Evolutionary conservation across 1,140 invertebrate genomes (phyloP), one percentile per base, ranked within the genome.

Genomic region (Coelopa frigida): DNA sequence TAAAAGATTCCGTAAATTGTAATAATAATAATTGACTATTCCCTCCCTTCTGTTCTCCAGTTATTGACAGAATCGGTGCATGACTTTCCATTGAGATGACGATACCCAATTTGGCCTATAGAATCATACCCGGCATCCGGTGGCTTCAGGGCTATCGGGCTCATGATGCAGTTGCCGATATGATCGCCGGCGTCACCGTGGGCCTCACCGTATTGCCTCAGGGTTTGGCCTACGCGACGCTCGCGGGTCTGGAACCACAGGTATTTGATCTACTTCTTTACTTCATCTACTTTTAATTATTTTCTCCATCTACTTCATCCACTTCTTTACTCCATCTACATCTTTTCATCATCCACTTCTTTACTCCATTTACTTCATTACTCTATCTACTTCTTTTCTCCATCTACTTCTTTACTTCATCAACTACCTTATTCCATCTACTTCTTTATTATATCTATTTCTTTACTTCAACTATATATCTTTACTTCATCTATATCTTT

Each of bases 131-230:
- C 3, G 80, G 84, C 36, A 33, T 80, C 0, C 73, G 73, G 50
- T 89, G 86, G 85, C 66, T 84, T 10, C 79, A 82, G 2, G 74
- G 78, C 23, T 89, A 89, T 61, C 78, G 80, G 50, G 74, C 76
- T 1, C 77, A 85, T 47, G 83, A 85, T 66, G 75, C 83, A 8
- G 53, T 87, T 5, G 78, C 82, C 12, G 87, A 89, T 70, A 57
- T 81, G 15, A 86, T 89, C 56, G 89, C 89, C 5, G 89, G 89
- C 5, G 71, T 87, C 32, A 87, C 89, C 12, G 89, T 93, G 2
- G 89, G 87, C 0, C 74, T 93, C 6, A 92, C 89, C 3, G 87
- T 93, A 20, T 84, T 93, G 72, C 90, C 89, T 0, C 90, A 94
- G 64, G 87, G 85, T 35, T 68, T 93, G 44, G 89, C 89, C 5